phyloP scores from a whole-genome alignment of 2,797 vertebrate species.

The Adrianichthys oophorus region DNA sequence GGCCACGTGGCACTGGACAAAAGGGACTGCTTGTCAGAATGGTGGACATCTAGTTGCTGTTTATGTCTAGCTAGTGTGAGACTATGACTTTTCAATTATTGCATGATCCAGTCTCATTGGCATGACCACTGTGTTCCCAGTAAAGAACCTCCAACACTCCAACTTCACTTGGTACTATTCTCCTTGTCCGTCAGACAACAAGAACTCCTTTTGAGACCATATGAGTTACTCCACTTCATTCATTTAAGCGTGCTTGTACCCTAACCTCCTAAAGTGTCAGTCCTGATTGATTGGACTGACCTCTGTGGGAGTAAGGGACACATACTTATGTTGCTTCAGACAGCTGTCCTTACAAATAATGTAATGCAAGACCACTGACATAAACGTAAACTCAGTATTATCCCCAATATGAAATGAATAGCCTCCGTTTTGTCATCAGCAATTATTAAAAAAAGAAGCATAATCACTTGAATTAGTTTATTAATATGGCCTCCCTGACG shows the following conservation, averaged over 20 bases:
- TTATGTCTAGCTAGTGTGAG: slow-evolving; percentile 7
- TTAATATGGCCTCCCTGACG: slow-evolving; percentile 46
- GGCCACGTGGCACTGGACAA: slow-evolving; percentile 16
- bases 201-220: slow-evolving; percentile 38
- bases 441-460: slow-evolving; percentile 24
- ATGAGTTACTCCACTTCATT: slow-evolving; percentile 52
- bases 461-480: slow-evolving; percentile 59
- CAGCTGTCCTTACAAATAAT: slow-evolving; percentile 63
- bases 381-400: slow-evolving; percentile 28
- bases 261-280: slow-evolving; percentile 60
- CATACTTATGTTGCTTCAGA: slow-evolving; percentile 70
- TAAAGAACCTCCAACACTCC: slow-evolving; percentile 35
- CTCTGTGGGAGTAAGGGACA: slow-evolving; percentile 54
- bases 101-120: slow-evolving; percentile 11
- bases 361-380: slow-evolving; percentile 45
- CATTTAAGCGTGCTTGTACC: slow-evolving; percentile 49
- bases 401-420: slow-evolving; percentile 24
- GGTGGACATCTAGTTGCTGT: slow-evolving; percentile 2
- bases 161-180: slow-evolving; percentile 20
- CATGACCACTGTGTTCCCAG: slow-evolving; percentile 5
- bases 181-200: slow-evolving; percentile 41
- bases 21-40: slow-evolving; percentile 14
- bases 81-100: slow-evolving; percentile 9
- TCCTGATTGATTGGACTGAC: slow-evolving; percentile 73
- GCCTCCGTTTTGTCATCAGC: slow-evolving; percentile 49